Evolutionary conservation across 2,797 vertebrate species (phyloP), one percentile per base, ranked within the genome.

Genomic region (Vespertilio murinus): DNA sequence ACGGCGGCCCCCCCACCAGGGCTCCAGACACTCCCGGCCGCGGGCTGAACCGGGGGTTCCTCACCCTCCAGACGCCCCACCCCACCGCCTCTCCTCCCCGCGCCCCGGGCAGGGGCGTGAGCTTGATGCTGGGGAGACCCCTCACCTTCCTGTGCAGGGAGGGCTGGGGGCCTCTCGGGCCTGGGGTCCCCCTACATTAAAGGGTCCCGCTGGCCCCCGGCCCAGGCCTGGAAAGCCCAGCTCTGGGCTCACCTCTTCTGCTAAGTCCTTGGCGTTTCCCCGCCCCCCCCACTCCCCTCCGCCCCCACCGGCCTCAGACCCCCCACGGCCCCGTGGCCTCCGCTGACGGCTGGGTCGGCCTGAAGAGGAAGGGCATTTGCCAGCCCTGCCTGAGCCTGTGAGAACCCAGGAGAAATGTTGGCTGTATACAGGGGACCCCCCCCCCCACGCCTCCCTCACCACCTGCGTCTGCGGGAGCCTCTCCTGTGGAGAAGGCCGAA

Each of bases 111-210:
- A 73, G 1, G 79, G 33, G 54, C 7, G 2, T 0, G 1, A 4
- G 17, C 18, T 12, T 0, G 30, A 18, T 7, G n/a, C 35, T 22
- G 3, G 12, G 20, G 42, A 45, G 42, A 45, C 42, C 35, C 4
- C 0, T 5, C 1, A 3, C 49, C 3, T 12, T 7, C 52, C 1
- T 3, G 6, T 2, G 17, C 0, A 0, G 1, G 35, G 42, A 0
- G 1, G 35, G 42, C 40, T 40, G 1, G 35, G 0, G n/a, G 28
- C 35, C 47, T 20, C 49, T 7, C 49, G 47, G 22, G 6, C 33
- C 69, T 65, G 0, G 0, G 33, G 28, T 4, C 17, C 40, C 49
- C 16, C 22, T 6, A 4, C 14, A 7, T 6, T 10, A 1, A 8
- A 7, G 45, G 7, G 35, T 49, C 67, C 45, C 1, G 59, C 73